These are phyloP conservation scores for Chionomys nivalis DNA, from an alignment of 2,113 vertebrate genomes.

Conservation along the genomic window DNA sequence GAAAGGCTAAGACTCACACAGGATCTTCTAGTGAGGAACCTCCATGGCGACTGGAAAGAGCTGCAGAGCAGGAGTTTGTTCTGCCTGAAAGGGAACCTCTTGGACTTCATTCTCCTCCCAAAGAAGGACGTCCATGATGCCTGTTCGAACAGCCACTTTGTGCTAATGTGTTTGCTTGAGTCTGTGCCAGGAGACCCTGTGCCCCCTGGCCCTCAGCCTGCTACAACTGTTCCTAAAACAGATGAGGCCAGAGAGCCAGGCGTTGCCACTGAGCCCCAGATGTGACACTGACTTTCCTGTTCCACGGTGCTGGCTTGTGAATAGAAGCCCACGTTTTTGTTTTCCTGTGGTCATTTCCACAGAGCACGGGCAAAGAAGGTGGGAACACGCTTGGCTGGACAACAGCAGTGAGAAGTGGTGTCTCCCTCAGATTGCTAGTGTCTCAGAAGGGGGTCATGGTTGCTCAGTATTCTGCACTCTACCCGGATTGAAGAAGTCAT, in stretches of 20 bases:
- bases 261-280: constrained; percentile 67
- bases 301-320: constrained; percentile 65
- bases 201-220: constrained; percentile 69
- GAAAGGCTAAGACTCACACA: constrained; percentile 71
- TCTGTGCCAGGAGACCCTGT: constrained; percentile 81
- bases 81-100: constrained; percentile 65
- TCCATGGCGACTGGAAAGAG: constrained; percentile 61
- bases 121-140: constrained; percentile 52
- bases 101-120: constrained; percentile 28
- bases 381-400: not conserved
- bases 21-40: constrained; percentile 69
- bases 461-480: not conserved
- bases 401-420: not conserved
- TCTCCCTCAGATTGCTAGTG: too few relatives aligned
- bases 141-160: constrained; percentile 76
- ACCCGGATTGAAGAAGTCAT: constrained; percentile 1
- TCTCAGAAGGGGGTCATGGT: constrained; percentile 22
- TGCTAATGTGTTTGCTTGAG: constrained; percentile 81
- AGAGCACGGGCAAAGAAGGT: not conserved
- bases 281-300: constrained; percentile 73
- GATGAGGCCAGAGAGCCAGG: constrained; percentile 46
- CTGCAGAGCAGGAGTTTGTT: constrained; percentile 66
- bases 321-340: constrained; percentile 53
- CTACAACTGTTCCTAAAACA: constrained; percentile 72
- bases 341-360: constrained; percentile 1